These are phyloP conservation scores for Drosophila paranaensis DNA, from an alignment of 2,888 invertebrate species.

Conservation along the genomic window DNA sequence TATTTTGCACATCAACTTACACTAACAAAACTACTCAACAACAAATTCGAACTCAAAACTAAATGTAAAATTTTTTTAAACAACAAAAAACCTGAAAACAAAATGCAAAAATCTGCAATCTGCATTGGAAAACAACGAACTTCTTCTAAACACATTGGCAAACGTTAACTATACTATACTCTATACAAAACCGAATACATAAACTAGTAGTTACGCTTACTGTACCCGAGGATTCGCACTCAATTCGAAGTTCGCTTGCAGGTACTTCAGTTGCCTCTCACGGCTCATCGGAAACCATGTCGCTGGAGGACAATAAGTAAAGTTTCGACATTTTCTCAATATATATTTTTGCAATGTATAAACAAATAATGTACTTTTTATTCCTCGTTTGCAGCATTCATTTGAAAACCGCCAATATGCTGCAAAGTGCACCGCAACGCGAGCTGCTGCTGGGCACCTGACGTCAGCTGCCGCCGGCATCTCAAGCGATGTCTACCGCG, in stretches of 20 bases:
- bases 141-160: slow-evolving; percentile 24
- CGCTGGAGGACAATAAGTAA: slow-evolving; percentile 84
- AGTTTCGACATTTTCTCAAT: slow-evolving; percentile 10
- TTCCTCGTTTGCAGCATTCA: slow-evolving; percentile 72
- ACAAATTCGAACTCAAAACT: slow-evolving; percentile 53
- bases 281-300: slow-evolving; percentile 84
- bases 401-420: slow-evolving; percentile 83
- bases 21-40: slow-evolving; percentile 53
- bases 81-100: slow-evolving; percentile 22
- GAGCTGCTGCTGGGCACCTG: slow-evolving; percentile 81
- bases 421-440: slow-evolving; percentile 83
- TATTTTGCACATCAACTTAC: slow-evolving; percentile 60
- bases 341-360: not conserved
- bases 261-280: slow-evolving; percentile 85
- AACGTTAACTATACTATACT: slow-evolving; percentile 10
- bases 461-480: slow-evolving; percentile 75
- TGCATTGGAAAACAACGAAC: slow-evolving; percentile 46
- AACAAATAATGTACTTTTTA: not conserved
- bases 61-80: slow-evolving; percentile 56
- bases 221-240: slow-evolving; percentile 84
- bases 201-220: slow-evolving; percentile 83
- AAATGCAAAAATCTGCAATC: slow-evolving; percentile 23
- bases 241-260: slow-evolving; percentile 85
- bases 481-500: slow-evolving; percentile 44
- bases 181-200: slow-evolving; percentile 23